Conservation (phyloP, 2,888 invertebrate genomes). For the Calameuta idolon region DNA sequence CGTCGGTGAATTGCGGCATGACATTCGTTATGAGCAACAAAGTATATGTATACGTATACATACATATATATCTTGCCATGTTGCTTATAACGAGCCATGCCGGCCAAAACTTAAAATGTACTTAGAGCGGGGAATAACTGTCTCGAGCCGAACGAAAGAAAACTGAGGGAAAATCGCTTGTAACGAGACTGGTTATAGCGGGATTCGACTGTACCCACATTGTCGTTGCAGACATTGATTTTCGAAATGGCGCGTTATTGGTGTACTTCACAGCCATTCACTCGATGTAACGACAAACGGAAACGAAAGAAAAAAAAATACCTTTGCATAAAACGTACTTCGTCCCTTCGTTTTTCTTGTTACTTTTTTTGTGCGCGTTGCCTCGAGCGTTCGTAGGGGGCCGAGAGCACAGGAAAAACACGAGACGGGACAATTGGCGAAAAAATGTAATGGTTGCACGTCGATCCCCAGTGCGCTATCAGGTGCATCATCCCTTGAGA, state of each 20-base stretch:
- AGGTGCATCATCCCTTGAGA: not conserved
- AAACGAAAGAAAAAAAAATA: not conserved
- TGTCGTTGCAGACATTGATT: not conserved
- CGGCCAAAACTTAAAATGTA: too few species aligned
- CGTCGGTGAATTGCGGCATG: too few species aligned
- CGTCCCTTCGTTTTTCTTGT: not conserved
- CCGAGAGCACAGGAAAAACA: not conserved
- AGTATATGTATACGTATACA: too few species aligned
- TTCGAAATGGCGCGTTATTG: not conserved
- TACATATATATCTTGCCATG: too few species aligned
- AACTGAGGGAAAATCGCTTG: too few species aligned
- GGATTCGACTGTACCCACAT: not conserved
- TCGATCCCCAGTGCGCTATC: not conserved
- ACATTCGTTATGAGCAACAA: too few species aligned
- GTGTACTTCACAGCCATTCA: not conserved
- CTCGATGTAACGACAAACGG: not conserved
- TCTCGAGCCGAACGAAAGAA: too few species aligned
- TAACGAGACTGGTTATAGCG: too few species aligned
- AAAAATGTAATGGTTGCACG: not conserved
- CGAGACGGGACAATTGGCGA: not conserved
- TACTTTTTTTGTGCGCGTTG: not conserved
- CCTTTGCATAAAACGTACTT: not conserved
- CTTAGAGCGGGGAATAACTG: too few species aligned
- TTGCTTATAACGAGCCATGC: too few species aligned
- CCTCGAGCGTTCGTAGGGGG: not conserved